Conservation (phyloP, 2,797 vertebrate species). For the Peromyscus attwateri region DNA sequence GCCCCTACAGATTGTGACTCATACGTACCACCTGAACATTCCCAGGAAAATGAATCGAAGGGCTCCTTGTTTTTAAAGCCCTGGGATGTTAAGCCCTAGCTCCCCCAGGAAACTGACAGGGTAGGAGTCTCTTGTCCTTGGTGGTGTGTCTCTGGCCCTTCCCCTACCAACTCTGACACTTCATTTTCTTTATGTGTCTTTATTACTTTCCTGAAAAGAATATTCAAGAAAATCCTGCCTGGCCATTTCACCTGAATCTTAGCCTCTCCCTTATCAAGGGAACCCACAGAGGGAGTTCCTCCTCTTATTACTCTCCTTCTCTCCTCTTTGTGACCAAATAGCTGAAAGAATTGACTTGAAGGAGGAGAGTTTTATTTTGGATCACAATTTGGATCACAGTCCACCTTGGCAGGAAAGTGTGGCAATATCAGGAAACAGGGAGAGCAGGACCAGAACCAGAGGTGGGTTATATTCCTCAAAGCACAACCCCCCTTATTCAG, state of each 20-base stretch:
- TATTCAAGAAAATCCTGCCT: background rate
- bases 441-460: background rate
- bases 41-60: background rate
- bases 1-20: fast-evolving
- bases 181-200: background rate
- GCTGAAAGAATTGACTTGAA: background rate
- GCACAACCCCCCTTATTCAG: background rate
- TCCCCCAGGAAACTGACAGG: background rate
- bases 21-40: background rate
- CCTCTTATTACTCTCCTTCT: background rate
- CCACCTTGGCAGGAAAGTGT: background rate
- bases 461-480: background rate
- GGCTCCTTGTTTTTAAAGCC: background rate
- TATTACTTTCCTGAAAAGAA: background rate
- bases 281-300: background rate
- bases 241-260: background rate
- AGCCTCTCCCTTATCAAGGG: background rate
- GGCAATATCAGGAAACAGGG: background rate
- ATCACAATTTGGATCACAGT: background rate
- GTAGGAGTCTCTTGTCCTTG: background rate
- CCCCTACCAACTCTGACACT: background rate
- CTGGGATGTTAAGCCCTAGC: background rate
- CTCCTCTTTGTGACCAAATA: background rate
- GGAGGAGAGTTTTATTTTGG: background rate
- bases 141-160: background rate